Evolutionary conservation across 2,888 invertebrate genomes (phyloP).

Genomic region (Pomacea canaliculata): DNA sequence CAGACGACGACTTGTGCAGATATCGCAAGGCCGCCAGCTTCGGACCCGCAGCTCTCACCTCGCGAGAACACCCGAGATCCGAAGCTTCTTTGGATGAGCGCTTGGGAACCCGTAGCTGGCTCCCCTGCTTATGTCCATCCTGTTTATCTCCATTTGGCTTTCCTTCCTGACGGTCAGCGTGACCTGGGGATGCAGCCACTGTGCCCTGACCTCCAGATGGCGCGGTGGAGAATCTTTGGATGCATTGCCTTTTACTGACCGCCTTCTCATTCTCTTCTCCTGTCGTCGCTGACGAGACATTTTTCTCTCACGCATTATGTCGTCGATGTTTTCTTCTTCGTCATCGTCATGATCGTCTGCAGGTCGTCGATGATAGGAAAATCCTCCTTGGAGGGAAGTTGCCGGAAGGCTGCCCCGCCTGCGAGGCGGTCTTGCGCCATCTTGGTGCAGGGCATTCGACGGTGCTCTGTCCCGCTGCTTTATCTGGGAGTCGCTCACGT

Average conservation of each 20-base stretch:
- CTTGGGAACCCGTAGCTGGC: too few relatives aligned
- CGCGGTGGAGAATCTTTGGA: background rate
- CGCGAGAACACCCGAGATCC: background rate
- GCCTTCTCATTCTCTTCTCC: constrained; percentile 27
- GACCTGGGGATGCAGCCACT: background rate
- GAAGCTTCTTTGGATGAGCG: background rate
- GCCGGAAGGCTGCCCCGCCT: constrained; percentile 14
- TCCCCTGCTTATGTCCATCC: too few relatives aligned
- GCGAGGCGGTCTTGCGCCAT: background rate
- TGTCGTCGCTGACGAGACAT: constrained; percentile 27
- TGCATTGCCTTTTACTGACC: constrained; percentile 2
- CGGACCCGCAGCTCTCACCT: background rate
- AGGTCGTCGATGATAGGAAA: background rate
- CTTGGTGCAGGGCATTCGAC: background rate
- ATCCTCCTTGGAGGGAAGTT: background rate
- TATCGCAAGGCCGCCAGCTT: too few relatives aligned
- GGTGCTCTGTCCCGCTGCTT: background rate
- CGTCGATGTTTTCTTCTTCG: constrained; percentile 26
- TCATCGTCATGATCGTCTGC: constrained; percentile 3
- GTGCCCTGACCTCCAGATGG: background rate
- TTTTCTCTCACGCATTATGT: constrained; percentile 28
- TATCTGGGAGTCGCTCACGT: constrained; percentile 7
- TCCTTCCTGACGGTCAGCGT: background rate
- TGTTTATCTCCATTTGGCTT: background rate
- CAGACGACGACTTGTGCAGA: too few relatives aligned